Evolutionary conservation across 2,888 invertebrate genomes (phyloP), one percentile per base, ranked within the genome.

Genomic region (Mystacides longicornis): DNA sequence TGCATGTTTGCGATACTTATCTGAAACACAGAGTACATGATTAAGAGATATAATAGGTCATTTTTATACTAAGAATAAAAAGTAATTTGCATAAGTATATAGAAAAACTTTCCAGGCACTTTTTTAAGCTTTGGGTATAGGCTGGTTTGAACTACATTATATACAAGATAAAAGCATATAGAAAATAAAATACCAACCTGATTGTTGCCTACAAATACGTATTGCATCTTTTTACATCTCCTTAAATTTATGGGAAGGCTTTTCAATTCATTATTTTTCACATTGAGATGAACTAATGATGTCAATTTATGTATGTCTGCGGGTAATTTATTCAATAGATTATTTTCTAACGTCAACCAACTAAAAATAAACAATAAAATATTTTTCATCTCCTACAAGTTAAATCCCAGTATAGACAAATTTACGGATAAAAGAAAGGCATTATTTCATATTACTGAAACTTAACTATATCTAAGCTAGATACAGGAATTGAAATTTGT

Each of bases 341-440:
- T 72, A 55, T 68, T 68, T 61, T 72, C 71, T 52, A 72, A 60
- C 11, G 72, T 71, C 52, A 72, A 60, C 72, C 72, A 72, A 52
- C 71, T 72, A 59, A 54, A 69, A 48, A 49, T 47, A n/a, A 19
- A 20, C n/a, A 19, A 47, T 19, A 20, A 47, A 9, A 7, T n/a
- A 16, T 43, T 43, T 43, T 9, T n/a, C 19, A 11, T 11, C n/a
- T 16, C 5, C n/a, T 18, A 43, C 43, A 9, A 16, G 5, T 43
- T 9, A 4, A 43, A 11, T 11, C n/a, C 4, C n/a, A 43, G n/a
- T 43, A 43, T 7, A 48, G 5, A 66, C 27, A 27, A 27, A 11
- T n/a, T n/a, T n/a, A n/a, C 5, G 27, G 11, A 5, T 27, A 27
- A 7, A 5, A 27, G 27, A 7, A 27, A 27, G 11, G 27, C 27